A percentile compares a stretch with the other conserved stretches of the same genome.
Evolutionary conservation across 2,797 vertebrate genomes (phyloP).

Genomic region (Anas flavirostris): DNA sequence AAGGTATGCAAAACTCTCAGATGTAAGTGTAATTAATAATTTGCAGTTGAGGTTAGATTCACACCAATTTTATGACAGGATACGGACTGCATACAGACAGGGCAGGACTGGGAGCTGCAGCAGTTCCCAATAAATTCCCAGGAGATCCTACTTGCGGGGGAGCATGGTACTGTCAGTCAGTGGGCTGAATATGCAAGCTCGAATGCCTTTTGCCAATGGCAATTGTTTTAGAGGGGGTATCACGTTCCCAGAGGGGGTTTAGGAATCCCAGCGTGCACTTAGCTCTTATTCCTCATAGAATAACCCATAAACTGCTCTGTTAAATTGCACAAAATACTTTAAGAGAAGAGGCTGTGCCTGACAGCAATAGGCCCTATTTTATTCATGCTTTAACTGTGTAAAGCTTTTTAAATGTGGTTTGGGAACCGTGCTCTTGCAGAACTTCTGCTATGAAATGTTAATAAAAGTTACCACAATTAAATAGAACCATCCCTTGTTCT

Average conservation of each 20-base stretch:
- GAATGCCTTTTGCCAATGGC: background rate
- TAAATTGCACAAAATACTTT: background rate
- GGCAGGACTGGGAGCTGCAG: background rate
- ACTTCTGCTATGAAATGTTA: conserved; percentile 6
- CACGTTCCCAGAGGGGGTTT: background rate
- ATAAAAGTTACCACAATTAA: conserved; percentile 31
- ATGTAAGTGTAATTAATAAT: background rate
- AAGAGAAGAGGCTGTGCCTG: background rate
- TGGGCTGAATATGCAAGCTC: background rate
- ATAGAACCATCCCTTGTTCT: background rate
- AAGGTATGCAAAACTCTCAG: background rate
- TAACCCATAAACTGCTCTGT: background rate
- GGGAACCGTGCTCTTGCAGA: background rate
- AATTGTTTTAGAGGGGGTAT: background rate
- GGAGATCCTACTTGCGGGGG: background rate
- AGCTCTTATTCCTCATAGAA: background rate
- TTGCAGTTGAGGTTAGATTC: background rate
- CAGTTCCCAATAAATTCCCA: background rate
- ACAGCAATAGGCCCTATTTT: background rate
- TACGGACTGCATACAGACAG: background rate
- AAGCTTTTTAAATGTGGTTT: conserved; percentile 39
- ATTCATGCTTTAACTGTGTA: conserved; percentile 12
- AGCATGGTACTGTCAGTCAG: background rate
- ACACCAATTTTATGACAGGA: background rate
- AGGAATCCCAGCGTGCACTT: background rate